Conservation (phyloP, 1,140 invertebrate genomes). For the Leptonema lineaticorne region DNA sequence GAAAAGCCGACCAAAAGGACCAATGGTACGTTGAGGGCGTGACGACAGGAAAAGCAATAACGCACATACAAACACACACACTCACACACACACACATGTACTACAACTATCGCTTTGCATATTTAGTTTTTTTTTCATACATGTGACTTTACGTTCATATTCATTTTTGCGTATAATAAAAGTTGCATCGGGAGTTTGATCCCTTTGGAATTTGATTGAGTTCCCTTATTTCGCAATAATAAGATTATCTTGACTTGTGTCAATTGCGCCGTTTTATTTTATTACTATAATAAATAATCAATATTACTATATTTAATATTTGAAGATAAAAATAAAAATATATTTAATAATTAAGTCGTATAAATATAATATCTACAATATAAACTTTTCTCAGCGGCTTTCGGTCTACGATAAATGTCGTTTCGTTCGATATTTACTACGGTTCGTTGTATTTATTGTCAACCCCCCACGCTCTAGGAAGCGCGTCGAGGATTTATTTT, state of each 20-base stretch:
- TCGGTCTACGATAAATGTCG: neutral
- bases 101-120: neutral
- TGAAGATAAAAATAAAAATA: too few relatives aligned
- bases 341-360: too few relatives aligned
- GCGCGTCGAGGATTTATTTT: conserved; percentile 36
- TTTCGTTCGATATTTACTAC: neutral
- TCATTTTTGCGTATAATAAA: neutral
- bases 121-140: neutral
- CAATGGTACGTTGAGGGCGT: conserved; percentile 24
- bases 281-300: too few relatives aligned
- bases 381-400: neutral
- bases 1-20: conserved; percentile 19
- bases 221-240: neutral
- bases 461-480: neutral
- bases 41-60: conserved; percentile 11
- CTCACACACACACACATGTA: neutral
- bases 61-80: neutral
- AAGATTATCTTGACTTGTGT: conserved; percentile 14
- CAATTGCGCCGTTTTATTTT: conserved; percentile 14
- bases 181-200: neutral
- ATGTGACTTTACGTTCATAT: neutral
- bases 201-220: neutral
- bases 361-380: too few relatives aligned
- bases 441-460: conserved; percentile 5
- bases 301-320: too few relatives aligned